Evolutionary conservation across 2,797 vertebrate genomes (phyloP).

Genomic region (Microcaecilia unicolor): DNA sequence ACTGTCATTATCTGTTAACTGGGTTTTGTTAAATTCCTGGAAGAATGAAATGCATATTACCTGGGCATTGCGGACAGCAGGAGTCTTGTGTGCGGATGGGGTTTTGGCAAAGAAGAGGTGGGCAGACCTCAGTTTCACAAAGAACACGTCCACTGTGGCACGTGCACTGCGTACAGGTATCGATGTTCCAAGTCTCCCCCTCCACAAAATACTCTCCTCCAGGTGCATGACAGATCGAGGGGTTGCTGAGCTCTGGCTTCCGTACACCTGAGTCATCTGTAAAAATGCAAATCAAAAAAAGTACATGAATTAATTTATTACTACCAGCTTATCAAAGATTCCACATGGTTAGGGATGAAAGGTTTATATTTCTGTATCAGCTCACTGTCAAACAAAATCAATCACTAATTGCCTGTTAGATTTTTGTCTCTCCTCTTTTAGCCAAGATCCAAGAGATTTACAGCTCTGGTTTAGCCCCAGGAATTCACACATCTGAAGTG

Average conservation of each 20-base stretch:
- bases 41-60: slow-evolving; percentile 29
- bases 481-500: too few species aligned
- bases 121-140: slow-evolving; percentile 84
- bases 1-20: too few species aligned
- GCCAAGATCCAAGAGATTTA: too few species aligned
- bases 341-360: too few species aligned
- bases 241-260: slow-evolving; percentile 67
- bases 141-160: slow-evolving; percentile 75
- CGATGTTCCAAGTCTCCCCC: slow-evolving; percentile 83
- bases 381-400: too few species aligned
- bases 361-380: too few species aligned
- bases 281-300: slow-evolving; percentile 17
- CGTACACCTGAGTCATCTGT: slow-evolving; percentile 63
- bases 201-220: slow-evolving; percentile 79
- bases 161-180: slow-evolving; percentile 79
- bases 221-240: slow-evolving; percentile 73
- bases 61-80: slow-evolving; percentile 79
- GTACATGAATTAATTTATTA: too few species aligned
- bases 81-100: slow-evolving; percentile 76
- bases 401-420: too few species aligned
- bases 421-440: too few species aligned
- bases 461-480: too few species aligned
- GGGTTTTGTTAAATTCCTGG: too few species aligned
- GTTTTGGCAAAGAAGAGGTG: slow-evolving; percentile 76
- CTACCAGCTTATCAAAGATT: too few species aligned